These are phyloP conservation scores for Sapayoa aenigma DNA, from an alignment of 2,113 vertebrate genomes.

Conservation along the genomic window DNA sequence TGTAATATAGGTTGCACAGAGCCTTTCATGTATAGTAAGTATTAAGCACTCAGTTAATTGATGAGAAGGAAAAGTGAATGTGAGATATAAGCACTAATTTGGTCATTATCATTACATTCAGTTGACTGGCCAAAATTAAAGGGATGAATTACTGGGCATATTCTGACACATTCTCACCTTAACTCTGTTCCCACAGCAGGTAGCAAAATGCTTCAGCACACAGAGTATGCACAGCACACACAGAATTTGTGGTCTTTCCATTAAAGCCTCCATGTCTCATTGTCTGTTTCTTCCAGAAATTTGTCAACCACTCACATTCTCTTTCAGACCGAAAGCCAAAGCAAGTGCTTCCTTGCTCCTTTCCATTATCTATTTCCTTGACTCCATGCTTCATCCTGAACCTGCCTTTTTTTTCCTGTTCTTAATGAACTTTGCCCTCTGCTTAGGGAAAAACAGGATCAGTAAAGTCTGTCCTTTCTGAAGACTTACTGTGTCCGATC, in stretches of 20 bases:
- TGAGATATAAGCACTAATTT: background rate
- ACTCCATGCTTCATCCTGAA: background rate
- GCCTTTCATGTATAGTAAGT: background rate
- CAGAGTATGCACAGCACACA: background rate
- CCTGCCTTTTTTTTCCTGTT: background rate
- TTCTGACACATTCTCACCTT: background rate
- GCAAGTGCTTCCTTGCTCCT: background rate
- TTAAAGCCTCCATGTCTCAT: background rate
- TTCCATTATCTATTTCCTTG: background rate
- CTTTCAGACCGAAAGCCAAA: background rate
- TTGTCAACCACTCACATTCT: background rate
- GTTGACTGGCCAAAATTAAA: conserved; percentile 3
- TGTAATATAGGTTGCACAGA: background rate
- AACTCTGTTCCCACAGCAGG: background rate
- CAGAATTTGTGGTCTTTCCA: background rate
- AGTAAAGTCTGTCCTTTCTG: background rate
- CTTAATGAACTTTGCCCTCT: background rate
- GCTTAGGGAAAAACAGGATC: background rate
- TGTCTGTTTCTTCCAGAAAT: background rate
- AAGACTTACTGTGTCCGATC: background rate
- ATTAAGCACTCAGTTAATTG: background rate
- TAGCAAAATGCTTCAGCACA: background rate
- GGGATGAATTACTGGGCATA: background rate
- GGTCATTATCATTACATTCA: background rate
- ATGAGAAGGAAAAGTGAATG: background rate